phyloP scores from a whole-genome alignment of 2,888 invertebrate species.

The Epirrita christyi region DNA sequence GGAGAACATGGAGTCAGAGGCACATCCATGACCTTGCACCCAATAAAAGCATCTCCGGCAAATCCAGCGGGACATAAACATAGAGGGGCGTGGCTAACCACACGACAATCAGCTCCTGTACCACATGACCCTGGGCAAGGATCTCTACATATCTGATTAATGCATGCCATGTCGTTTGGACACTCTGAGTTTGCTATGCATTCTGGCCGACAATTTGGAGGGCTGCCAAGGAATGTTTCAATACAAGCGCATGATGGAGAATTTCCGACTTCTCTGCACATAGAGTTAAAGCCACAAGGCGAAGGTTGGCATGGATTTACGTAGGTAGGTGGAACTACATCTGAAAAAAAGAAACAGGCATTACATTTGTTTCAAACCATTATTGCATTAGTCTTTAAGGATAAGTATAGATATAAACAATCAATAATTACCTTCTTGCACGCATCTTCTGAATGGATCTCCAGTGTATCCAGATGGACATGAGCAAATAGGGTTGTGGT shows the following conservation, averaged over 20 bases:
- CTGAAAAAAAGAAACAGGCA: slow-evolving; percentile 50
- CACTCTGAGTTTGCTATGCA: slow-evolving; percentile 91
- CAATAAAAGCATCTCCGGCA: slow-evolving; percentile 87
- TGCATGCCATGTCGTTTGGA: slow-evolving; percentile 87
- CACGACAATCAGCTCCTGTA: slow-evolving; percentile 88
- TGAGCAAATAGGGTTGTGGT: slow-evolving; percentile 90
- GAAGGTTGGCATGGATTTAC: slow-evolving; percentile 88
- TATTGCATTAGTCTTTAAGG: too few relatives aligned
- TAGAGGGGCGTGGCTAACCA: slow-evolving; percentile 89
- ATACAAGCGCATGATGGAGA: slow-evolving; percentile 90
- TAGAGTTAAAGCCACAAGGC: slow-evolving; percentile 90
- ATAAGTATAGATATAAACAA: background rate
- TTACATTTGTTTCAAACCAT: background rate
- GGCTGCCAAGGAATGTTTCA: slow-evolving; percentile 87
- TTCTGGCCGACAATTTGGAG: slow-evolving; percentile 90
- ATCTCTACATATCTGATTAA: slow-evolving; percentile 89
- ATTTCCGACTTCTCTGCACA: slow-evolving; percentile 85
- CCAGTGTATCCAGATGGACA: slow-evolving; percentile 88
- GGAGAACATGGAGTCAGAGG: slow-evolving; percentile 87
- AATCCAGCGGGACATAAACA: slow-evolving; percentile 88
- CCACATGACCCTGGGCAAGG: slow-evolving; percentile 92
- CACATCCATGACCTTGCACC: slow-evolving; percentile 76
- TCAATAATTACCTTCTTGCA: slow-evolving; percentile 79
- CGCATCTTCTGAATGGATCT: slow-evolving; percentile 89
- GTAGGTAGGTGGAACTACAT: slow-evolving; percentile 55